Evolutionary conservation across 1,140 invertebrate genomes (phyloP), one percentile per base, ranked within the genome.

Genomic region (Eriosoma lanigerum): DNA sequence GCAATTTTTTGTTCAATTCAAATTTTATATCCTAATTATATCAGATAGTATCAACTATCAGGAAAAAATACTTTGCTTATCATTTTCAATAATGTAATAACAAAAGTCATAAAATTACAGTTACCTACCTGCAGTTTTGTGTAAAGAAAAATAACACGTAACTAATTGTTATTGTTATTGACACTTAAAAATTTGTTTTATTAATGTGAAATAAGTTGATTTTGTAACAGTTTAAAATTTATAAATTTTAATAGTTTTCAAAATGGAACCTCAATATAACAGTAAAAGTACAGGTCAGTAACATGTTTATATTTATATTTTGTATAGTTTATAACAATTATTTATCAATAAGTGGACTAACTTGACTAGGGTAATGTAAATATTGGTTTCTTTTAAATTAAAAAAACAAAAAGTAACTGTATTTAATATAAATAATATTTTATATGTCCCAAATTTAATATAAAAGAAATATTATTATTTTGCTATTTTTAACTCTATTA

Each of bases 281-380:
- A 76, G 8, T 56, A 76, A 76, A 76, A 76, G 73, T 76, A 76
- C 73, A 76, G 73, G 73, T 76, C 26, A 58, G 8, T 24, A 26
- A 76, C 2, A 32, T 64, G 3, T 58, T 21, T 21, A 15, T 58
- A 4, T 46, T 58, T 24, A 50, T 1, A 29, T 73, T 52, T 58
- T 58, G 3, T 58, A 1, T 58, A 38, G 32, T 58, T 21, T 9
- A 58, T 58, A 15, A 58, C 48, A 6, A 12, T 6, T 17, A 17
- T 38, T 38, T n/a, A n/a, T n/a, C n/a, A n/a, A n/a, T n/a, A n/a
- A n/a, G n/a, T n/a, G n/a, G n/a, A n/a, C n/a, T n/a, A n/a, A n/a
- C n/a, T n/a, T n/a, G n/a, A n/a, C n/a, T n/a, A n/a, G n/a, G n/a
- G 32, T 38, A 50, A 12, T 10, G 10, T 50, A 50, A 15, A 50